Evolutionary conservation across 2,113 vertebrate genomes (phyloP).

Genomic region (Xiphophorus hellerii): DNA sequence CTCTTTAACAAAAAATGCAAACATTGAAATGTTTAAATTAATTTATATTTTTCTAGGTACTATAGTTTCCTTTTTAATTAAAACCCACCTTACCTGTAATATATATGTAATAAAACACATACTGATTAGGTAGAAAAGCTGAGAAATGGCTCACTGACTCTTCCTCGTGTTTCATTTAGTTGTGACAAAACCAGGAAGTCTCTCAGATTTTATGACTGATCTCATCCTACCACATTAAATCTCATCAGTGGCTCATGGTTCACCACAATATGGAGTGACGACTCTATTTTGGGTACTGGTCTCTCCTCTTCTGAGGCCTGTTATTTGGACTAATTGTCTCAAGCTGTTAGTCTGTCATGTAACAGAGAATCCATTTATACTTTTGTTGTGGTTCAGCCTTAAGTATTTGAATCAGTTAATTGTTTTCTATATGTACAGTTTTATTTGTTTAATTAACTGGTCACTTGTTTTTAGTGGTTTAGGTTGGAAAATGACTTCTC

Average conservation of each 20-base stretch:
- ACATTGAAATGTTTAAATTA: too few relatives aligned
- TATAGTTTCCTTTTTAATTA: not conserved
- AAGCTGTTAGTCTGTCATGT: conserved; percentile 19
- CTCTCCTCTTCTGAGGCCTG: conserved; percentile 8
- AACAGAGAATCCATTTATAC: conserved; percentile 18
- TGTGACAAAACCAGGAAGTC: conserved; percentile 1
- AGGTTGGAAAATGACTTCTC: conserved; percentile 51
- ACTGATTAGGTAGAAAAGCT: not conserved
- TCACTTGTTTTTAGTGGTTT: conserved; percentile 3
- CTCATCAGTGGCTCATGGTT: not conserved
- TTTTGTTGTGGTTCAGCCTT: conserved; percentile 26
- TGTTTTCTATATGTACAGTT: conserved; percentile 1
- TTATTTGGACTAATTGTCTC: conserved; percentile 25
- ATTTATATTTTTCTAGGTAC: too few relatives aligned
- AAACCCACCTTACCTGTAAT: not conserved
- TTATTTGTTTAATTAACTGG: conserved; percentile 2
- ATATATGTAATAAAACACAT: not conserved
- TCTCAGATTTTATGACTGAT: not conserved
- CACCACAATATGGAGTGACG: conserved; percentile 7
- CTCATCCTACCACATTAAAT: conserved; percentile 1
- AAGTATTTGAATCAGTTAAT: conserved; percentile 17
- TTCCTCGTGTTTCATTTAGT: not conserved
- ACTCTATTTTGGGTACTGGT: conserved; percentile 17
- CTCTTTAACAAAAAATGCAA: too few relatives aligned
- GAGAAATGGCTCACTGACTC: not conserved